Percentiles rank a stretch among this genome's conserved stretches.
Evolutionary conservation across 2,888 invertebrate species (phyloP).

Genomic region (Dolomedes plantarius): DNA sequence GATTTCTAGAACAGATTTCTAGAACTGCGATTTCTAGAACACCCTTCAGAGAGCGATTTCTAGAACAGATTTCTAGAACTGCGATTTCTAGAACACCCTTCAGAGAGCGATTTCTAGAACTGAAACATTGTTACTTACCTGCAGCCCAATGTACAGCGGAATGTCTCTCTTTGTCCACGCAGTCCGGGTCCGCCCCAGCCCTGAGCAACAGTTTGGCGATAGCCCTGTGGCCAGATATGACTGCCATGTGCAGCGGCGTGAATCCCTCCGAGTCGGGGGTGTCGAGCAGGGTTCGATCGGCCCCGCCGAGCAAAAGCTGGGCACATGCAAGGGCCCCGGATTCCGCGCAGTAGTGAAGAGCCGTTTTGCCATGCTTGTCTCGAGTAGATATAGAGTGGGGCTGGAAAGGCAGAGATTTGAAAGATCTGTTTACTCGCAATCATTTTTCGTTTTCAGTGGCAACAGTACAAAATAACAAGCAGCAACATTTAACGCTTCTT

Average conservation of each 20-base stretch:
- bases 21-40: no score
- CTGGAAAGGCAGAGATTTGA: slow-evolving; percentile 74
- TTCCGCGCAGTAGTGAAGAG: slow-evolving; percentile 94
- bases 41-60: no score
- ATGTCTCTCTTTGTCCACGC: slow-evolving; percentile 94
- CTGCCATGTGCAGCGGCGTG: slow-evolving; percentile 95
- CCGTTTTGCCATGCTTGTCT: slow-evolving; percentile 89
- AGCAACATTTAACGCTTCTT: no score
- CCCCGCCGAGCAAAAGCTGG: slow-evolving; percentile 82
- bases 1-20: no score
- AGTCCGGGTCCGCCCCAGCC: slow-evolving; percentile 80
- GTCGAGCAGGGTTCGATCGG: slow-evolving; percentile 88
- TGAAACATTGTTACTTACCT: no score
- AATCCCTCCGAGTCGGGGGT: slow-evolving; percentile 94
- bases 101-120: no score
- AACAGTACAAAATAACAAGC: no score
- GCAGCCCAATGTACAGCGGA: slow-evolving; percentile 99
- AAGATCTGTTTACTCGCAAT: no score
- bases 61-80: no score
- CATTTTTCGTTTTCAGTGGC: no score
- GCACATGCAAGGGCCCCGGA: slow-evolving; percentile 83
- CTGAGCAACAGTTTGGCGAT: slow-evolving; percentile 77
- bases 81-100: no score
- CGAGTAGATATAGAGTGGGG: slow-evolving; percentile 81
- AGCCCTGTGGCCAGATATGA: slow-evolving; percentile 85